phyloP scores from a whole-genome alignment of 2,888 invertebrate species.

The Drosophila quinaria region DNA sequence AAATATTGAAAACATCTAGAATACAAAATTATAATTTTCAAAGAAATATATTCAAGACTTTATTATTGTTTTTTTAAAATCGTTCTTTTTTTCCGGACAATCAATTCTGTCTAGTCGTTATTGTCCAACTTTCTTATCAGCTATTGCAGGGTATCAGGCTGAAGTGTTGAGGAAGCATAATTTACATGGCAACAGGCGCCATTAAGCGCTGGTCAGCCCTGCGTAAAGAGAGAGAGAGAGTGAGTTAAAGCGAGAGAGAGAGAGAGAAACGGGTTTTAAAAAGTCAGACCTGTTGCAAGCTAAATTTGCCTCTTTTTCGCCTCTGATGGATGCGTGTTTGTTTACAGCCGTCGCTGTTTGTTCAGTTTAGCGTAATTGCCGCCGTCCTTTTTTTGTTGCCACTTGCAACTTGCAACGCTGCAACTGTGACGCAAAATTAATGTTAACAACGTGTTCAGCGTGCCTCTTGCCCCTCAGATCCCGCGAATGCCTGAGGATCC shows the following conservation, averaged over 20 bases:
- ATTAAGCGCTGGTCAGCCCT: conserved; percentile 61
- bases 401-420: conserved; percentile 6
- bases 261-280: conserved; percentile 60
- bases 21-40: too few species aligned
- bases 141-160: conserved; percentile 41
- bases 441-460: conserved; percentile 83
- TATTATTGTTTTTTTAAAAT: too few species aligned
- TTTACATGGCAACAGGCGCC: conserved; percentile 85
- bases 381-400: conserved; percentile 40
- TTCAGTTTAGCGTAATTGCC: conserved; percentile 84
- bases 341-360: conserved; percentile 82
- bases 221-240: conserved; percentile 36
- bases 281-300: conserved; percentile 51
- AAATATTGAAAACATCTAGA: too few species aligned
- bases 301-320: neutral
- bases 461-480: neutral
- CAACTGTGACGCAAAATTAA: conserved; percentile 77
- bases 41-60: too few species aligned
- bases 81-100: too few species aligned
- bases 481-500: conserved; percentile 1
- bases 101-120: neutral
- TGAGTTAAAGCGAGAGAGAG: conserved; percentile 30
- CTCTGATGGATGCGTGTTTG: conserved; percentile 79
- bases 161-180: conserved; percentile 78
- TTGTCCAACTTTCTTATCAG: conserved; percentile 9